phyloP scores from a whole-genome alignment of 1,140 invertebrate genomes.

The Tetramorium parvispinum region DNA sequence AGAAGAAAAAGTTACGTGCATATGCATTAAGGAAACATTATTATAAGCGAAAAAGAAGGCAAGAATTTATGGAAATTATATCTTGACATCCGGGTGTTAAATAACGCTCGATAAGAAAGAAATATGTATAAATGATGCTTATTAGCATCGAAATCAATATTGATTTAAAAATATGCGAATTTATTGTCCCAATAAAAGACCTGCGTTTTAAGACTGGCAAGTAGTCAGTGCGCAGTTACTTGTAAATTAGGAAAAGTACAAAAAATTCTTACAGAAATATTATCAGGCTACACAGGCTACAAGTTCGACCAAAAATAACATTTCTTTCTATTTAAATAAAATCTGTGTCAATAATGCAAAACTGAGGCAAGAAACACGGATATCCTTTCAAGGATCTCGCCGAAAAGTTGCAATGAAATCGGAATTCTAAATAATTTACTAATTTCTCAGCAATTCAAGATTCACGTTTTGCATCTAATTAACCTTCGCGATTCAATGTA shows the following conservation, averaged over 20 bases:
- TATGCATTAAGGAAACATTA: neutral
- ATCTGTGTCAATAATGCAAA: neutral
- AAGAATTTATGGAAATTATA: neutral
- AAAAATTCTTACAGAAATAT: too few relatives aligned
- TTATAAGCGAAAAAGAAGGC: neutral
- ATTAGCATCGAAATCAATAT: too few relatives aligned
- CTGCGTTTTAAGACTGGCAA: too few relatives aligned
- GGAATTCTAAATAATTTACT: neutral
- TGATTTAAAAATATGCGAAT: too few relatives aligned
- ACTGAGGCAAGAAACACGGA: too few relatives aligned
- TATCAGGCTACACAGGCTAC: too few relatives aligned
- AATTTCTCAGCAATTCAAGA: neutral
- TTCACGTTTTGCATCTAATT: neutral
- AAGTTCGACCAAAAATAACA: too few relatives aligned
- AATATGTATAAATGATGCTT: neutral
- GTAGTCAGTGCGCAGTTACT: too few relatives aligned
- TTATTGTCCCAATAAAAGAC: too few relatives aligned
- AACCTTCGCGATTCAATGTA: neutral
- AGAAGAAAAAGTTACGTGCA: neutral
- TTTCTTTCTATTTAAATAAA: neutral
- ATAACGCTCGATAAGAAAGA: neutral
- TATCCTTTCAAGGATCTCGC: neutral
- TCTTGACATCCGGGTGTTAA: conserved; percentile 11
- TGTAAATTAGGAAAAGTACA: too few relatives aligned
- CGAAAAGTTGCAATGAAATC: neutral